A percentile compares a stretch with the other conserved stretches of the same genome.
phyloP scores from a whole-genome alignment of 2,113 vertebrate genomes.

The Hassar affinis region DNA sequence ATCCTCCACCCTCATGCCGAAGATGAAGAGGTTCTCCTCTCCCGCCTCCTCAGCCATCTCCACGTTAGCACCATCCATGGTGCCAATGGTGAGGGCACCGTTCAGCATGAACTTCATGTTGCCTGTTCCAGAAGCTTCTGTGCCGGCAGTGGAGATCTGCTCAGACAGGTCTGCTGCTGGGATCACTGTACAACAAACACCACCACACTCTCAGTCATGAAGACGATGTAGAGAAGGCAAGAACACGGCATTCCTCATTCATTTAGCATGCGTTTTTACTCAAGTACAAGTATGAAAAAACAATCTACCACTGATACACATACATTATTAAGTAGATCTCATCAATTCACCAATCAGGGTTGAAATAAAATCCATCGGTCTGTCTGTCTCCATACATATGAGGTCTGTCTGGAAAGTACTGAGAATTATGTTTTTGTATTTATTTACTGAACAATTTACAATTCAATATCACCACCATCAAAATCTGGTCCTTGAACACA shows the following conservation, averaged over 20 bases:
- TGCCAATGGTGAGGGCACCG: constrained; percentile 86
- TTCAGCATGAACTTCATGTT: constrained; percentile 97
- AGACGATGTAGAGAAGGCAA: neutral
- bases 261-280: neutral
- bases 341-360: neutral
- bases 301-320: neutral
- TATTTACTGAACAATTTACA: too few relatives aligned
- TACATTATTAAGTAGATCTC: neutral
- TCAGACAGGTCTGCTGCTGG: constrained; percentile 84
- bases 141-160: constrained; percentile 89
- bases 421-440: too few relatives aligned
- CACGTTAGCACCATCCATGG: constrained; percentile 87
- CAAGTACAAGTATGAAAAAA: neutral
- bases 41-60: constrained; percentile 90
- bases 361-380: too few relatives aligned
- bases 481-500: too few relatives aligned
- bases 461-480: too few relatives aligned
- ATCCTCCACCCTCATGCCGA: constrained; percentile 82
- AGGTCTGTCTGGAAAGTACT: too few relatives aligned
- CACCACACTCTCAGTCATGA: neutral
- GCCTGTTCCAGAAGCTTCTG: constrained; percentile 85
- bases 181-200: constrained; percentile 71
- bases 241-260: neutral
- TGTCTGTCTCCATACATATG: too few relatives aligned
- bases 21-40: constrained; percentile 87